These are phyloP conservation scores for Fistularia commersonii DNA, from an alignment of 2,797 vertebrate species.

Conservation along the genomic window DNA sequence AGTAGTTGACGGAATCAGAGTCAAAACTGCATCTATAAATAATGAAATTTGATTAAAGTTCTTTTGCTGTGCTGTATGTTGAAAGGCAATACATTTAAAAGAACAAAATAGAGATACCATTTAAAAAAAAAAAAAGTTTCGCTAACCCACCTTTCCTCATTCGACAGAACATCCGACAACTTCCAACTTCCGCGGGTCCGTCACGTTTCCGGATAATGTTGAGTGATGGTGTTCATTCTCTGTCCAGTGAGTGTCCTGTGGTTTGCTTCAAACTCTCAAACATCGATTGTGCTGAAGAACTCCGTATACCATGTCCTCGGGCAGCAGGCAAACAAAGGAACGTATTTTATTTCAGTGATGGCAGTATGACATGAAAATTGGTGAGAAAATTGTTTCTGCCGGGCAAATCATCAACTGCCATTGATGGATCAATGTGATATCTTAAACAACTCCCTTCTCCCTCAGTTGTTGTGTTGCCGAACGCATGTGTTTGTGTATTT, in stretches of 20 bases:
- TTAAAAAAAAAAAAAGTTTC: neutral
- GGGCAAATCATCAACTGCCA: too few species aligned
- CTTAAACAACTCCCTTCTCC: too few species aligned
- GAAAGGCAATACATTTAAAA: neutral
- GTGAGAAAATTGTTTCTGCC: too few species aligned
- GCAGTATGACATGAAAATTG: neutral
- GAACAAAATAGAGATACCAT: neutral
- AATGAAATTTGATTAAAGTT: too few species aligned
- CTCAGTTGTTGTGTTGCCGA: neutral
- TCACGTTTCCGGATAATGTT: slow-evolving; percentile 49
- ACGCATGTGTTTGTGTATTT: slow-evolving; percentile 11
- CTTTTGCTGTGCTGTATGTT: too few species aligned
- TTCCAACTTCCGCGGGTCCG: neutral
- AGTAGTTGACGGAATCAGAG: too few species aligned
- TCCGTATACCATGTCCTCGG: neutral
- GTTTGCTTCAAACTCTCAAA: neutral
- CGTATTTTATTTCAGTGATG: too few species aligned
- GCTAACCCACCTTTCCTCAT: neutral
- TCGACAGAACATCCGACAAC: slow-evolving; percentile 40
- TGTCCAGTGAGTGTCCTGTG: slow-evolving; percentile 49
- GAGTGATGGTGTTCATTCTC: slow-evolving; percentile 60
- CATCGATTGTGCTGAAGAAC: neutral
- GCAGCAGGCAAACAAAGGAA: neutral
- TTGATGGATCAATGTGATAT: too few species aligned
- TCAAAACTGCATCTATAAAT: too few species aligned